Conservation (phyloP, 1,140 invertebrate genomes). For the Leptopilina clavipes region DNA sequence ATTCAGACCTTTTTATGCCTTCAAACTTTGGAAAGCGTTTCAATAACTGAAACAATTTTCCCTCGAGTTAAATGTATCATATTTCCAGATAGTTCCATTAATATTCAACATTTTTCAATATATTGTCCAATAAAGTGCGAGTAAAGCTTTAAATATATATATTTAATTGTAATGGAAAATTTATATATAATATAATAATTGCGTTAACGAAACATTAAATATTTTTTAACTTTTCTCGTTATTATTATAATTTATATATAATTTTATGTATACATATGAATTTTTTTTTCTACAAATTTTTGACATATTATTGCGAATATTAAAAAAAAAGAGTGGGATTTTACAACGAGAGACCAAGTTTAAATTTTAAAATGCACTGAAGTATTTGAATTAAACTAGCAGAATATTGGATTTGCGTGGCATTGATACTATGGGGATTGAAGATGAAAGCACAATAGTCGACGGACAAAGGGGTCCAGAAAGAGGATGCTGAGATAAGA, state of each 20-base stretch:
- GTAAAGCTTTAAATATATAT: too few relatives aligned
- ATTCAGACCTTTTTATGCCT: slow-evolving; percentile 20
- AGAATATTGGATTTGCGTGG: slow-evolving; percentile 8
- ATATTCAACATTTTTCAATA: too few relatives aligned
- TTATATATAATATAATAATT: too few relatives aligned
- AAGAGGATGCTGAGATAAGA: slow-evolving; percentile 34
- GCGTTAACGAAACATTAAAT: too few relatives aligned
- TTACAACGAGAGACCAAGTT: too few relatives aligned
- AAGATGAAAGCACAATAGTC: slow-evolving; percentile 21
- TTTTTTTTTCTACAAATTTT: too few relatives aligned
- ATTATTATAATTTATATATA: too few relatives aligned
- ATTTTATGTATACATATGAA: too few relatives aligned
- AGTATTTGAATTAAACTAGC: slow-evolving; percentile 20
- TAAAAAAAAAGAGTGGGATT: too few relatives aligned
- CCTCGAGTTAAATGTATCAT: background rate
- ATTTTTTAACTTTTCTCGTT: too few relatives aligned
- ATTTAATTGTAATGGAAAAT: too few relatives aligned
- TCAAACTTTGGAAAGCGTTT: background rate
- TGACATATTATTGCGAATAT: background rate
- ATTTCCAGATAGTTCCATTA: background rate
- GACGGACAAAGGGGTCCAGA: slow-evolving; percentile 29
- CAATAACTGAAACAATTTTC: background rate
- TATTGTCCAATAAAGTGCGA: too few relatives aligned
- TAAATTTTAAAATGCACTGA: background rate
- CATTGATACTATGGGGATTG: slow-evolving; percentile 31